phyloP scores from a whole-genome alignment of 2,113 vertebrate species.

The Sorex fumeus region DNA sequence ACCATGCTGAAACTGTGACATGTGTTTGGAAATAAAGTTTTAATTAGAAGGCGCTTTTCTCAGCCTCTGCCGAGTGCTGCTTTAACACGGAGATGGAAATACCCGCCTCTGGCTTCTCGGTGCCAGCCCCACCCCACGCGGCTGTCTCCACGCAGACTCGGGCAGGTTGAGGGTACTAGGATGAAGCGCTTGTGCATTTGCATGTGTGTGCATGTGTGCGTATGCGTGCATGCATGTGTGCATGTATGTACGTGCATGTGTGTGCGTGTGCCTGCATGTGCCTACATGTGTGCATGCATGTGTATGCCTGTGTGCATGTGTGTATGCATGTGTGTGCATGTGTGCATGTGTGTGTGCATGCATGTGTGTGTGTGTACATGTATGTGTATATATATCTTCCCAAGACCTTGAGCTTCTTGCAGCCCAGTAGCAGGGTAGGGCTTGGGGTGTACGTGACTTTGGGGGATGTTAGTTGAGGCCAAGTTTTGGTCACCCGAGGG shows the following conservation, averaged over 20 bases:
- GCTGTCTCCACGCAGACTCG: constrained; percentile 50
- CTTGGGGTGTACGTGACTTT: no score
- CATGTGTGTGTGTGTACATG: neutral
- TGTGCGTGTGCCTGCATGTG: no score
- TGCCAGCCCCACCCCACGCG: constrained; percentile 43
- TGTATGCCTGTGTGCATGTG: no score
- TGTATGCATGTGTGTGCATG: no score
- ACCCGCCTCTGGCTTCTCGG: constrained; percentile 64
- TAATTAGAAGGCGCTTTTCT: constrained; percentile 82
- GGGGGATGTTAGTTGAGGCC: no score
- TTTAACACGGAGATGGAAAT: constrained; percentile 76
- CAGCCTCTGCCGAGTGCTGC: constrained; percentile 79
- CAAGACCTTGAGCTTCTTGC: neutral
- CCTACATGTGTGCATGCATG: no score
- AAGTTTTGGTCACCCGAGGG: no score
- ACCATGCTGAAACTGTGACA: constrained; percentile 76
- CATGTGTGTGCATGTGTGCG: neutral
- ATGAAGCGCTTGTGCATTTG: neutral
- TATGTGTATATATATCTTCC: no score
- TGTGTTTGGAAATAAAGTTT: constrained; percentile 84
- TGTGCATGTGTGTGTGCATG: no score
- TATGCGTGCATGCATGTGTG: no score
- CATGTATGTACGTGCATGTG: no score
- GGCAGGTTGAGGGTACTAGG: neutral
- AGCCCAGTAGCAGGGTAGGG: no score